A percentile compares a stretch with the other conserved stretches of the same genome.
phyloP scores from a whole-genome alignment of 2,113 vertebrate genomes.

The Corythornis vintsioides region DNA sequence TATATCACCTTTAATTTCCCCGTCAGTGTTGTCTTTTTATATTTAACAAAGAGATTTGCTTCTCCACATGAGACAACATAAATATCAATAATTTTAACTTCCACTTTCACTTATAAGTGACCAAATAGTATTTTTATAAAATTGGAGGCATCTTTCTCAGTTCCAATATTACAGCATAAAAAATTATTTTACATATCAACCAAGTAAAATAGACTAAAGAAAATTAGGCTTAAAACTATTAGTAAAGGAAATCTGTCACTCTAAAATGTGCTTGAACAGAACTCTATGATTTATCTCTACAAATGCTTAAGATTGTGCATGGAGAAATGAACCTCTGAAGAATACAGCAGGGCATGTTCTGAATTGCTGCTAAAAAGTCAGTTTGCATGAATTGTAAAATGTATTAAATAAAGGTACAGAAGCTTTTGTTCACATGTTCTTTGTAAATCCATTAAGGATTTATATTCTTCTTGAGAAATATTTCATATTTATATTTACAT shows the following conservation, averaged over 20 bases:
- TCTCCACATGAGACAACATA: background rate
- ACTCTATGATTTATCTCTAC: background rate
- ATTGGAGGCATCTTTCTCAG: background rate
- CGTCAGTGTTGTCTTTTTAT: background rate
- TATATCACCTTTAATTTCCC: background rate
- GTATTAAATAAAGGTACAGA: background rate
- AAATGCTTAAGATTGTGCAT: background rate
- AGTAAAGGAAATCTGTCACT: background rate
- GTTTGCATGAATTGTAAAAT: background rate
- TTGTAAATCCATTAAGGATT: background rate
- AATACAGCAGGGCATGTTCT: background rate
- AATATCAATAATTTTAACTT: background rate
- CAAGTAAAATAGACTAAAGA: background rate
- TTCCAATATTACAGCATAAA: background rate
- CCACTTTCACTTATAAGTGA: background rate
- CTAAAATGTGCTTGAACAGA: background rate
- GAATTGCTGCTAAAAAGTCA: background rate
- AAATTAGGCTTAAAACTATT: background rate
- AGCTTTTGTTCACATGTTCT: background rate
- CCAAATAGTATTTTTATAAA: background rate
- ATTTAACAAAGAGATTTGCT: background rate
- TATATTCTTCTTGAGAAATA: background rate
- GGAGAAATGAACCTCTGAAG: background rate
- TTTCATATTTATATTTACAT: background rate
- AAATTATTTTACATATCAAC: background rate